Percentiles rank a stretch among this genome's conserved stretches.
Evolutionary conservation across 2,797 vertebrate genomes (phyloP).

Genomic region (Premnoplex brunnescens): DNA sequence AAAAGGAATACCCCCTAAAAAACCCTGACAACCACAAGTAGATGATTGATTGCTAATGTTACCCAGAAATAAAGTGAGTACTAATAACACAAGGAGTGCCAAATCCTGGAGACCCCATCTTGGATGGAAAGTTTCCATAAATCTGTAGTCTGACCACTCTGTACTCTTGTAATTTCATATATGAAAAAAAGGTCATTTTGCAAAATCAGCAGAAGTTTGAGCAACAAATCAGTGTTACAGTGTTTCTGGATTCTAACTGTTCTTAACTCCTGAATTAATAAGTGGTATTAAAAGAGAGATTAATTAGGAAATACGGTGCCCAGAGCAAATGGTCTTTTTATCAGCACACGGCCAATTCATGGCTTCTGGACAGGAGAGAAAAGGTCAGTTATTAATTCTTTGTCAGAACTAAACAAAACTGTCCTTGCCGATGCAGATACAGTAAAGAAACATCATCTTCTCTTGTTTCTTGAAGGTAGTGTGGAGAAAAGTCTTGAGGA

Average conservation of each 20-base stretch:
- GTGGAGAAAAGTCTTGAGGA: neutral
- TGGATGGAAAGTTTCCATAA: neutral
- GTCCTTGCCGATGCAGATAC: neutral
- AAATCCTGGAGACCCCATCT: neutral
- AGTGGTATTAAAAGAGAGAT: neutral
- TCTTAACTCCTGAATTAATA: neutral
- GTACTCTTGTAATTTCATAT: neutral
- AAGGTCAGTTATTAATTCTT: neutral
- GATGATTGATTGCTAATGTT: neutral
- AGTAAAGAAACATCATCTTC: neutral
- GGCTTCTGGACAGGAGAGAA: neutral
- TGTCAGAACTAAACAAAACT: neutral
- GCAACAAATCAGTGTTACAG: neutral
- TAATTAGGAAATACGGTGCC: neutral
- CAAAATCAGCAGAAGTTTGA: neutral
- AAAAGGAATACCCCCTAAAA: neutral
- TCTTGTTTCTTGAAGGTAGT: neutral
- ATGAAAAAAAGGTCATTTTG: neutral
- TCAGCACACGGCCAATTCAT: accelerated
- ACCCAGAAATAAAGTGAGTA: neutral
- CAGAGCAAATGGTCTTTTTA: neutral
- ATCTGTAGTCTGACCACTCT: neutral
- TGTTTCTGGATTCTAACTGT: neutral
- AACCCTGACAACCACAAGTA: neutral
- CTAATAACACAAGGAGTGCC: neutral